Conservation (phyloP, 2,113 vertebrate species). For the Illadopsis cleaveri region DNA sequence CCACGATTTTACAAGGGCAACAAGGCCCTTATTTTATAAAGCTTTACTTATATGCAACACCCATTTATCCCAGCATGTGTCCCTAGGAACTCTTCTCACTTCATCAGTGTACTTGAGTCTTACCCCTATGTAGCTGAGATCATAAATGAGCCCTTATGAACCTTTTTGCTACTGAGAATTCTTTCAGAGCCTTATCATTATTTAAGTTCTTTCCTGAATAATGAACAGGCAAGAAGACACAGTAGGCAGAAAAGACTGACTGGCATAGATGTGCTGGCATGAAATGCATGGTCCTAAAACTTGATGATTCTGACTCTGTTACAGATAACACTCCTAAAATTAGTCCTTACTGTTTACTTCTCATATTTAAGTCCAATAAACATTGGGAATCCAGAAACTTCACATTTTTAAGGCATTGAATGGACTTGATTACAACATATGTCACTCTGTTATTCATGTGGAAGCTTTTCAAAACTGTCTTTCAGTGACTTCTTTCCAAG, state of each 20-base stretch:
- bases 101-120: not conserved
- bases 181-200: constrained; percentile 20
- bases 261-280: not conserved
- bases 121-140: not conserved
- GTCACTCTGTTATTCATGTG: not conserved
- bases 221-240: not conserved
- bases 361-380: not conserved
- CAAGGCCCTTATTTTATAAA: not conserved
- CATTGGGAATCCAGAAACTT: not conserved
- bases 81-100: not conserved
- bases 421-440: not conserved
- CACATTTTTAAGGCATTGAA: not conserved
- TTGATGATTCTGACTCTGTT: not conserved
- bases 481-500: not conserved
- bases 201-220: constrained; percentile 21
- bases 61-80: not conserved
- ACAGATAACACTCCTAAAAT: not conserved
- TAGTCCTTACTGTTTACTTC: not conserved
- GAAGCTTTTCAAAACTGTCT: not conserved
- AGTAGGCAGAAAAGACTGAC: constrained; percentile 10
- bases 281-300: not conserved
- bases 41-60: not conserved
- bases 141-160: not conserved
- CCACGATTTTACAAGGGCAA: not conserved
- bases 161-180: constrained; percentile 13